A percentile compares a stretch with the other conserved stretches of the same genome.
Evolutionary conservation across 1,140 invertebrate genomes (phyloP).

Genomic region (Drosophila tristis): DNA sequence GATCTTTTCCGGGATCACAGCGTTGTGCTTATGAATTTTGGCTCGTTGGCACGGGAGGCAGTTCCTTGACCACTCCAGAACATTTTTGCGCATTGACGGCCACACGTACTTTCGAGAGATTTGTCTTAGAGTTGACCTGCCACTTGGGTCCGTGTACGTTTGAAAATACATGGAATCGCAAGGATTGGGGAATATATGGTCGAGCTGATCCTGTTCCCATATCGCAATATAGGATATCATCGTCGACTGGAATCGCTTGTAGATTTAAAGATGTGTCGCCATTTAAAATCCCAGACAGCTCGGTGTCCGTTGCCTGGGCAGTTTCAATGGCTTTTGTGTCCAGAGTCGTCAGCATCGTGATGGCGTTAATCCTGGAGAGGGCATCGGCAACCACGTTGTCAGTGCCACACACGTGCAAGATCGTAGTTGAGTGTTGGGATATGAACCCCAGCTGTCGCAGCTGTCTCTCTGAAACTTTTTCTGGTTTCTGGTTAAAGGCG

Average conservation of each 20-base stretch:
- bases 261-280: too few species aligned
- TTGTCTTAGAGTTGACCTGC: not conserved
- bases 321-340: too few species aligned
- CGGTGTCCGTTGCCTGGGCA: too few species aligned
- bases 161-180: not conserved
- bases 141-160: not conserved
- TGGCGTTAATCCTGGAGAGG: too few species aligned
- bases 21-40: conserved; percentile 22
- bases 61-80: conserved; percentile 11
- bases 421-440: too few species aligned
- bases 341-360: too few species aligned
- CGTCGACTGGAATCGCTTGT: not conserved
- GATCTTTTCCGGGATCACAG: not conserved
- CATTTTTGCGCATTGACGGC: conserved; percentile 60
- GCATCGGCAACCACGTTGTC: not conserved
- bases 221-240: not conserved
- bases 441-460: too few species aligned
- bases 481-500: not conserved
- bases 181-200: not conserved
- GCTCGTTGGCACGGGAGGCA: conserved; percentile 57
- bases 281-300: too few species aligned
- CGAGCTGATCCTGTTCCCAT: not conserved
- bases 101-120: conserved; percentile 42
- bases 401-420: not conserved
- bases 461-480: not conserved